Evolutionary conservation across 2,888 invertebrate species (phyloP), one percentile per base, ranked within the genome.

Genomic region (Cepaea hortensis): DNA sequence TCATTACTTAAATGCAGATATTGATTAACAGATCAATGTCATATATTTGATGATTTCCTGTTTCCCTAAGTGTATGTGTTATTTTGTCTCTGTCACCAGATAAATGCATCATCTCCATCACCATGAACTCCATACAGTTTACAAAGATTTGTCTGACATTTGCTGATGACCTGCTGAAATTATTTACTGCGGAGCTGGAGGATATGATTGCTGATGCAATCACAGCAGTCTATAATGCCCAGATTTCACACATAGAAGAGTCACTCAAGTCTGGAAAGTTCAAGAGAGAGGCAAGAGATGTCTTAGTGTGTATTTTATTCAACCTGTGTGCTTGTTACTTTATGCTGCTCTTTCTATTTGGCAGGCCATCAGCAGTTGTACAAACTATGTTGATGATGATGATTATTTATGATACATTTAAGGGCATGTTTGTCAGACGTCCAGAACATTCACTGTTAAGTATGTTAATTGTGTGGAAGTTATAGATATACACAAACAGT

Each of bases 161-260:
- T 88, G 95, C 97, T 89, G 96, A 97, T 90, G 96, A 97, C 92
- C 96, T 97, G 90, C 94, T 97, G 90, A 96, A 96, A 91, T 95
- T 98, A 88, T 96, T 96, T 89, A 97, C 96, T 0, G 96, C 96
- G 50, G 97, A 97, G 93, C 96, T 97, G 93, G 96, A 97, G 94
- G 95, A 96, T 90, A 96, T 96, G 0, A 96, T 97, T 81, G 97
- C 97, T 90, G 96, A 96, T 88, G 96, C 96, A 83, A 95, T 97
- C 80, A 95, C 96, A 91, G 96, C 96, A 84, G 96, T 97, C 85
- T 96, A 97, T 94, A 96, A 96, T 89, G 96, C 96, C 55, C 97
- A 98, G 94, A 95, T 97, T 84, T 96, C 95, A 92, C 96, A 96
- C 93, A 94, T 96, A 70, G 96, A 96, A 85, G 92, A 94, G 48